Evolutionary conservation across 2,888 invertebrate species (phyloP), one percentile per base, ranked within the genome.

Genomic region (Physocephala rufipes): DNA sequence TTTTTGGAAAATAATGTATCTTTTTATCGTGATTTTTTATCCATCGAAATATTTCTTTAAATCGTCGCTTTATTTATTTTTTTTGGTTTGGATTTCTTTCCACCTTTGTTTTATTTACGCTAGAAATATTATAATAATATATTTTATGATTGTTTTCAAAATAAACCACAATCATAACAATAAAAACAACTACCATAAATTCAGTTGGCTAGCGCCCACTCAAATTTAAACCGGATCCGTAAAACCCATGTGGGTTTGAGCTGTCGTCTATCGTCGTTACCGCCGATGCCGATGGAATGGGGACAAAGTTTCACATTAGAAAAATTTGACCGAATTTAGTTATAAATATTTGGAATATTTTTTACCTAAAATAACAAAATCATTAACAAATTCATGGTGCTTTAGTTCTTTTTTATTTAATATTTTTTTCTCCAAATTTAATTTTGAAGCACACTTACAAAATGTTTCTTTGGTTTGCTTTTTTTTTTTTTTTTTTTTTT

Each of bases 381-480:
- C 63, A n/a, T 58, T 53, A 59, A 19, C 21, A 28, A 59, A 62
- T 58, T 63, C 55, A 67, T 67, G 28, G 28, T 36, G 49, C 13
- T 71, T 19, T 28, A 24, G 19, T 51, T 61, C 16, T n/a, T 47
- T 63, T 36, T 36, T 36, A 7, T 66, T 24, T 26, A 28, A 3
- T 15, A 58, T 58, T 24, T 65, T 55, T 71, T 69, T 65, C 24
- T 53, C 71, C 73, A 69, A 69, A 65, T 73, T 71, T 64, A 68
- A 59, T n/a, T 9, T 9, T 65, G 51, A n/a, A 21, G 66, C 43
- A 53, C 55, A 26, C 55, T 36, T n/a, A n/a, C n/a, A n/a, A n/a
- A n/a, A n/a, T n/a, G n/a, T n/a, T 36, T 15, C 36, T 15, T 47
- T 15, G 21, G 43, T 15, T 43, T 49, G 43, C 45, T 47, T 51